phyloP scores from a whole-genome alignment of 1,140 invertebrate species.

The Anastatus disparis region DNA sequence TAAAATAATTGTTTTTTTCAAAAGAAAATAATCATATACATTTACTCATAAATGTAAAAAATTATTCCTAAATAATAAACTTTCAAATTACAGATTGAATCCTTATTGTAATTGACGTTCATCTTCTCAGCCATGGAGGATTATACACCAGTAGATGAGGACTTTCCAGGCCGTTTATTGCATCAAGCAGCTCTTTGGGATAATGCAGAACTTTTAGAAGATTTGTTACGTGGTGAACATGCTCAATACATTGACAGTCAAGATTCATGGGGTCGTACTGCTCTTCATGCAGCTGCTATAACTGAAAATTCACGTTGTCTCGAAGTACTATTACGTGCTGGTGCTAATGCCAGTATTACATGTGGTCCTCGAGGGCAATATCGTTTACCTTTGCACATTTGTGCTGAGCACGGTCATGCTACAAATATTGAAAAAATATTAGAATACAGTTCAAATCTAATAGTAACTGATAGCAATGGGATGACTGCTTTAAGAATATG shows the following conservation, averaged over 20 bases:
- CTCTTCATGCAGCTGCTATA: constrained; percentile 88
- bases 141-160: constrained; percentile 69
- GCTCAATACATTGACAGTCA: constrained; percentile 77
- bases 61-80: background rate
- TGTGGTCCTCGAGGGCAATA: constrained; percentile 74
- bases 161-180: constrained; percentile 81
- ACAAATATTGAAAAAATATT: constrained; percentile 78
- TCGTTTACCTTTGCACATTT: constrained; percentile 83
- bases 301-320: constrained; percentile 86
- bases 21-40: no score
- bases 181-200: constrained; percentile 92
- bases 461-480: constrained; percentile 73
- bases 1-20: no score
- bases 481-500: constrained; percentile 81
- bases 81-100: background rate
- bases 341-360: constrained; percentile 78
- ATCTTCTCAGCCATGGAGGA: constrained; percentile 10
- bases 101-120: background rate
- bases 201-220: constrained; percentile 86
- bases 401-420: constrained; percentile 81
- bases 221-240: constrained; percentile 81
- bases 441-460: constrained; percentile 75
- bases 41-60: background rate
- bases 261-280: constrained; percentile 82
- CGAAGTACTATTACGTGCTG: constrained; percentile 76